Evolutionary conservation across 2,797 vertebrate genomes (phyloP).

Genomic region (Morus bassanus): DNA sequence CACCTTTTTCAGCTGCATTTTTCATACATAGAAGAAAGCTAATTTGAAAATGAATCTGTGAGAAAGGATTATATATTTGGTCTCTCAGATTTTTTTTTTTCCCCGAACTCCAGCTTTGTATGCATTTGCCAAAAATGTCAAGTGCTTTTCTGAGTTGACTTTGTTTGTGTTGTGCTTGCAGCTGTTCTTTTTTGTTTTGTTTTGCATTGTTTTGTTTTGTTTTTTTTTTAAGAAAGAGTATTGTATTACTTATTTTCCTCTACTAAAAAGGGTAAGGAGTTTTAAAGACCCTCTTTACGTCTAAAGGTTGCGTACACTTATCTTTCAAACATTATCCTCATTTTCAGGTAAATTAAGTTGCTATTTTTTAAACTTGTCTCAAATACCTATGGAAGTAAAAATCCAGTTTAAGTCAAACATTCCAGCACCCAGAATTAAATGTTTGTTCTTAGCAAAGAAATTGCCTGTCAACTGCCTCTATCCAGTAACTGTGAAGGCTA

Average conservation of each 20-base stretch:
- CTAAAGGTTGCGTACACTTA: background rate
- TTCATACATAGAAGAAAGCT: rapidly evolving
- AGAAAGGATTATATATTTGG: background rate
- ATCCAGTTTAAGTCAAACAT: background rate
- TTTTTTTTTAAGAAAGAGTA: background rate
- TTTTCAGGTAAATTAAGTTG: background rate
- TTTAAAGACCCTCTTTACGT: background rate
- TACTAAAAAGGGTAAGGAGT: background rate
- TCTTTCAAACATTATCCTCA: background rate
- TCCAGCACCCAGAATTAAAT: background rate
- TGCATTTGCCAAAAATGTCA: background rate
- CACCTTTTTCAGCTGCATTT: background rate
- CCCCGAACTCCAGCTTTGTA: background rate
- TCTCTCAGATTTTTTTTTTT: background rate
- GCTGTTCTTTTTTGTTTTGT: background rate
- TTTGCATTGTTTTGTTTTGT: background rate
- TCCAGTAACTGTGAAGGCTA: background rate
- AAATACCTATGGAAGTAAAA: background rate
- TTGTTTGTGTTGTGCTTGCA: background rate
- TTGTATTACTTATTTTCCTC: background rate
- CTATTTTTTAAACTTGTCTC: background rate
- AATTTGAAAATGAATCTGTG: background rate
- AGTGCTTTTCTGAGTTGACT: background rate
- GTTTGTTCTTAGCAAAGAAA: background rate
- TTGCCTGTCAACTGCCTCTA: background rate